Evolutionary conservation across 2,797 vertebrate genomes (phyloP).

Genomic region (Pseudotriccus pelzelni): DNA sequence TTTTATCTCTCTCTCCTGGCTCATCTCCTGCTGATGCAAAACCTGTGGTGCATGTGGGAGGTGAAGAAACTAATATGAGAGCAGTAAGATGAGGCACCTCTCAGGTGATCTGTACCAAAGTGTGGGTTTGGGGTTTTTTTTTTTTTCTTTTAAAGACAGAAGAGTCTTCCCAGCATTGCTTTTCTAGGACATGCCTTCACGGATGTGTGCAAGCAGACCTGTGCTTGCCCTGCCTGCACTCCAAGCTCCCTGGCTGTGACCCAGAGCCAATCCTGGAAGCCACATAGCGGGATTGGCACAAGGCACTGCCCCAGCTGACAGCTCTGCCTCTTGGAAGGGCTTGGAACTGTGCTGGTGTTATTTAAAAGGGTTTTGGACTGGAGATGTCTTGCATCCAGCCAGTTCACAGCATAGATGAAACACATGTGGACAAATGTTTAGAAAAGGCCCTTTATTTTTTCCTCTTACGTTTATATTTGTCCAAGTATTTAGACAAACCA

Average conservation of each 20-base stretch:
- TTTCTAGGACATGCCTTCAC: background rate
- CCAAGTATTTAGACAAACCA: background rate
- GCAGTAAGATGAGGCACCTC: conserved; percentile 29
- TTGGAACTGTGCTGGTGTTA: background rate
- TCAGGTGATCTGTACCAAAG: conserved; percentile 48
- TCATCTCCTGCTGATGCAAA: conserved; percentile 56
- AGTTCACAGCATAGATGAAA: background rate
- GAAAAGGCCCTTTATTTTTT: background rate
- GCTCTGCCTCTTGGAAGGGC: background rate
- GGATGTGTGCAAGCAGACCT: conserved; percentile 29
- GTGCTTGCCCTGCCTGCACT: conserved; percentile 2
- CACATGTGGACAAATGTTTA: background rate
- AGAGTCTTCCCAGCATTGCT: background rate
- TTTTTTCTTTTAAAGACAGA: background rate
- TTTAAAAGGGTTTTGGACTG: background rate
- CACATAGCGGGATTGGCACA: rapidly evolving
- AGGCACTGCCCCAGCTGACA: background rate
- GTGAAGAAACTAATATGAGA: conserved; percentile 63
- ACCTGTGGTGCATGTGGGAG: conserved; percentile 53
- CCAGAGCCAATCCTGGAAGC: background rate
- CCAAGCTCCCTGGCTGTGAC: background rate
- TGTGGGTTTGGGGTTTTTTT: background rate
- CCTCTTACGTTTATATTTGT: background rate
- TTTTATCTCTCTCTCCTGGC: conserved; percentile 42
- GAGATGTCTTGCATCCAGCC: background rate